Evolutionary conservation across 2,797 vertebrate species (phyloP).

Genomic region (Otus scops): DNA sequence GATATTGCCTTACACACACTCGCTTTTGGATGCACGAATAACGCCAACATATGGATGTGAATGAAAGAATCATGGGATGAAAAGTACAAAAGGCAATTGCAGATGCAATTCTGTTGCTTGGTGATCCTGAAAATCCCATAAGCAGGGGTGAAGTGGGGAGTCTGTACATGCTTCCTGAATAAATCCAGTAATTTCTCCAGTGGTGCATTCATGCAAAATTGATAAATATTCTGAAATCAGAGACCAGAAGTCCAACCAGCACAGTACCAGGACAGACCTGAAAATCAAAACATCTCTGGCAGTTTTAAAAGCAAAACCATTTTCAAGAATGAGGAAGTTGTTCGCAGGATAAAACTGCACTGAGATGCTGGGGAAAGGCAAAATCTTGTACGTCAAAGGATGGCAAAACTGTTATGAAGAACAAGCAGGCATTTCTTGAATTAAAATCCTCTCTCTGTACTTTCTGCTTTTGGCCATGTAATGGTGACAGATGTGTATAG

Average conservation of each 20-base stretch:
- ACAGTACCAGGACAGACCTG: not conserved
- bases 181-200: not conserved
- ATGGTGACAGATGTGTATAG: not conserved
- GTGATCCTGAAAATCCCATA: rapidly evolving
- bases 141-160: not conserved
- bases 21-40: rapidly evolving
- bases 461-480: not conserved
- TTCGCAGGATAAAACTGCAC: not conserved
- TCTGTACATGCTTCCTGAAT: not conserved
- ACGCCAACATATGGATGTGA: not conserved
- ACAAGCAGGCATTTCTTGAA: not conserved
- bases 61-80: not conserved
- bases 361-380: not conserved
- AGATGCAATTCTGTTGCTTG: not conserved
- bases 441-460: not conserved
- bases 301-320: not conserved
- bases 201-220: not conserved
- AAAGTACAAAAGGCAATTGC: not conserved
- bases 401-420: not conserved
- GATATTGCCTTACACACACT: not conserved
- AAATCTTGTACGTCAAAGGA: not conserved
- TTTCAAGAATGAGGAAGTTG: not conserved
- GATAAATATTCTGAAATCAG: not conserved
- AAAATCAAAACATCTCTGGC: not conserved
- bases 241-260: not conserved